A percentile compares a stretch with the other conserved stretches of the same genome.
Evolutionary conservation across 2,113 vertebrate genomes (phyloP).

Genomic region (Anser brachyrhynchus): DNA sequence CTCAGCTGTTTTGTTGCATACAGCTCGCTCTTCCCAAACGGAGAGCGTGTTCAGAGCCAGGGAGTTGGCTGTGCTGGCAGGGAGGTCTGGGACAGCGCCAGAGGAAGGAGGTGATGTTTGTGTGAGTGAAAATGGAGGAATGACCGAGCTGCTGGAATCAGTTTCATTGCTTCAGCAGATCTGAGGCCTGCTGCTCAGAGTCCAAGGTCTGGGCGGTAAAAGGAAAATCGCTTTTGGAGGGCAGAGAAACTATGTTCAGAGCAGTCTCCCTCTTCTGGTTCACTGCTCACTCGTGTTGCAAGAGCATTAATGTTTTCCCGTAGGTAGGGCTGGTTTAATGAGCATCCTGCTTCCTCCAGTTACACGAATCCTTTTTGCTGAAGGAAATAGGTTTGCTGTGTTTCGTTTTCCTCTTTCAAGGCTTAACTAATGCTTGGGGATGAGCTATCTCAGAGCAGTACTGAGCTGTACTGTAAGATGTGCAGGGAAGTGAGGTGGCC

Average conservation of each 20-base stretch:
- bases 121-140: accelerated
- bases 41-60: background rate
- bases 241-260: background rate
- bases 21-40: background rate
- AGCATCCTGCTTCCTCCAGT: background rate
- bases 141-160: background rate
- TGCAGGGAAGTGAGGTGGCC: background rate
- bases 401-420: accelerated
- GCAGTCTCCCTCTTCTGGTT: too few species aligned
- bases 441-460: accelerated
- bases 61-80: background rate
- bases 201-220: background rate
- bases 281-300: accelerated
- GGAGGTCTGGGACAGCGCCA: background rate
- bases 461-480: background rate
- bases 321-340: background rate
- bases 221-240: accelerated
- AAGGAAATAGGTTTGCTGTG: background rate
- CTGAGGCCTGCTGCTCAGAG: background rate
- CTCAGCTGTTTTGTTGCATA: background rate
- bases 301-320: accelerated
- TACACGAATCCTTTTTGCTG: too few species aligned
- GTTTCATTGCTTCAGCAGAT: too few species aligned
- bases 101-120: background rate
- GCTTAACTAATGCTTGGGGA: too few species aligned